Conservation (phyloP, 1,140 invertebrate species). For the Bombus sibiricus region DNA sequence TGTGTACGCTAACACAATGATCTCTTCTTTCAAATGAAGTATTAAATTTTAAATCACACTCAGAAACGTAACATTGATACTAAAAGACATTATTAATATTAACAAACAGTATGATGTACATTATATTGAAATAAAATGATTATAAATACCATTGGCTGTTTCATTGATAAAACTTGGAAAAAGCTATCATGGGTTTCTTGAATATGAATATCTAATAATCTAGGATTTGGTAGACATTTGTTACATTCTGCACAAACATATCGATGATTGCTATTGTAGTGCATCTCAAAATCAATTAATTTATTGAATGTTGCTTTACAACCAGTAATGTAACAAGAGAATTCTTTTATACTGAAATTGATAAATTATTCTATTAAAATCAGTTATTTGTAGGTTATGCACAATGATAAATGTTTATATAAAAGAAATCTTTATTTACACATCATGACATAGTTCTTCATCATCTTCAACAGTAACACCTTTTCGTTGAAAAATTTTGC, state of each 20-base stretch:
- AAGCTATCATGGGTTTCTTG: constrained; percentile 88
- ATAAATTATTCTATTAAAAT: constrained; percentile 28
- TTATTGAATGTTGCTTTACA: constrained; percentile 78
- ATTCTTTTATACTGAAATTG: constrained; percentile 77
- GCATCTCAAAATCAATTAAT: constrained; percentile 81
- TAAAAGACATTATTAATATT: constrained; percentile 78
- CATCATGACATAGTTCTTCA: constrained; percentile 79
- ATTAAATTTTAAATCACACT: constrained; percentile 84
- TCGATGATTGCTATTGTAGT: constrained; percentile 82
- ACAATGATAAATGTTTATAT: not conserved
- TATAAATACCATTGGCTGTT: constrained; percentile 85
- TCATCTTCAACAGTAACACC: constrained; percentile 79
- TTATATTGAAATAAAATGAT: constrained; percentile 8
- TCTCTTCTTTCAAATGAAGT: constrained; percentile 83
- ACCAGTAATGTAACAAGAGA: constrained; percentile 77
- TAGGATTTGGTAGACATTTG: constrained; percentile 84
- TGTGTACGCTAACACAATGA: constrained; percentile 86
- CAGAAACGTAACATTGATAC: constrained; percentile 87
- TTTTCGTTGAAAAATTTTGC: constrained; percentile 75
- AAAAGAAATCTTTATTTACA: constrained; percentile 64
- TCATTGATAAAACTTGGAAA: constrained; percentile 85
- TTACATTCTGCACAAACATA: constrained; percentile 83
- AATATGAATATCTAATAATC: constrained; percentile 88
- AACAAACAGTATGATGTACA: constrained; percentile 9
- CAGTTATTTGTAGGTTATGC: constrained; percentile 34